Base-by-base conservation (phyloP, 1,140 invertebrate genomes). In the Papilio polyxenes region DNA sequence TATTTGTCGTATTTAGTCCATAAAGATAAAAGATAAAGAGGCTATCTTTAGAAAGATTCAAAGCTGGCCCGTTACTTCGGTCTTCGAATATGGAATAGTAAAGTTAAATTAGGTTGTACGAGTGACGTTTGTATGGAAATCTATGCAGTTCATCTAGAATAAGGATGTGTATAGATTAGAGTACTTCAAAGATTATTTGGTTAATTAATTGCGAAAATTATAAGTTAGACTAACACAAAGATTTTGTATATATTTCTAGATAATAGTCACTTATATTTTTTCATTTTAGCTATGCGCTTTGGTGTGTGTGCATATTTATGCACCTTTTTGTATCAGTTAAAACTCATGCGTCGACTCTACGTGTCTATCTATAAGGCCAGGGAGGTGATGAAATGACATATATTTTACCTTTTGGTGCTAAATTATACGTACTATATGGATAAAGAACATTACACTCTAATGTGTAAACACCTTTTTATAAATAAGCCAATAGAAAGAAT, bases 121-220 rank as follows among this genome's bases (percentile, higher is more conserved):
- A 80, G 77, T 80, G 77, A 80, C 77, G 77, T 80, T 80, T 80
- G 77, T 80, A 80, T 80, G 77, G 77, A 65, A 80, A 80, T 80
- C 77, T 80, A 69, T 65, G 11, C 77, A 7, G 77, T 65, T 62
- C 77, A 80, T 80, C 77, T 80, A 48, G 40, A 13, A 48, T 56
- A 78, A 78, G 76, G 76, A 17, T 51, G 48, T 15, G 17, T 53
- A 76, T 51, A n/a, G 10, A 76, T 51, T 49, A 51, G 23, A 15
- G 31, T 31, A 69, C 65, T 7, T 40, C 31, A 15, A 37, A 31
- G 20, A 23, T 65, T 6, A 69, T 37, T 37, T 15, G 4, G 23
- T 11, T 13, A 17, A n/a, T 17, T 75, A 0, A 49, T 48, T 20
- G 8, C 20, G 15, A 1, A 49, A 53, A 23, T 77, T 77, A 10